Evolutionary conservation across 2,113 vertebrate species (phyloP).

Genomic region (Phyllopteryx taeniolatus): DNA sequence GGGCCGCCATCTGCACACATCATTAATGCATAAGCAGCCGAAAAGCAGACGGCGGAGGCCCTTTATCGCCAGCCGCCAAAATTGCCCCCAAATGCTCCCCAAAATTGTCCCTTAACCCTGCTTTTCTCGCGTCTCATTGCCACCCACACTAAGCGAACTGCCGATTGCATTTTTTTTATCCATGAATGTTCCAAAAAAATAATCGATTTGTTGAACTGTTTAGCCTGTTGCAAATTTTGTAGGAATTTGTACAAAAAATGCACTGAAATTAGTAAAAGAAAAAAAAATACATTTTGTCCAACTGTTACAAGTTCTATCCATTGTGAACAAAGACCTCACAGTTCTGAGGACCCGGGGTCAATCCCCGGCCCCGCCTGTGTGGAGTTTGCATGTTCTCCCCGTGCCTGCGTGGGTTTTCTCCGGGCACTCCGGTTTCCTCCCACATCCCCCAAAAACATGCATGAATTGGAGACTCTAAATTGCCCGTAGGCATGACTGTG

Average conservation of each 20-base stretch:
- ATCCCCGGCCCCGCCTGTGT: too few species aligned
- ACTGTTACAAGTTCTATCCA: too few species aligned
- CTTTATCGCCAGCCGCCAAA: slow-evolving; percentile 37
- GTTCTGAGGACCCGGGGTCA: too few species aligned
- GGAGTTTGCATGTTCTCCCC: too few species aligned
- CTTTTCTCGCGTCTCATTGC: neutral
- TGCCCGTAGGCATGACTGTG: too few species aligned
- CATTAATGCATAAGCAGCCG: slow-evolving; percentile 59
- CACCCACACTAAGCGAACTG: neutral
- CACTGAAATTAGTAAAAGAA: too few species aligned
- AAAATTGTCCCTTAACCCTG: slow-evolving; percentile 32
- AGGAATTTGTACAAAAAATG: neutral
- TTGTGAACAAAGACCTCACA: too few species aligned
- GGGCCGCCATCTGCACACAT: slow-evolving; percentile 52
- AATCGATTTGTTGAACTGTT: neutral
- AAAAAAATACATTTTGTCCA: too few species aligned
- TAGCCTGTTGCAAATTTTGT: neutral
- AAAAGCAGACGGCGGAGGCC: slow-evolving; percentile 30
- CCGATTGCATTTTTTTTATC: neutral
- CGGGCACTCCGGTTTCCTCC: too few species aligned
- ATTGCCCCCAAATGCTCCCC: slow-evolving; percentile 63
- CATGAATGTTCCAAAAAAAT: neutral
- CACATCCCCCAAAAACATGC: too few species aligned
- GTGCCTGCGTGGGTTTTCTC: too few species aligned
- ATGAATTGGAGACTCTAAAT: too few species aligned